Evolutionary conservation across 35 echinoderm and acorn worm genomes (phyloP).

Genomic region (Nesometra sesokonis): DNA sequence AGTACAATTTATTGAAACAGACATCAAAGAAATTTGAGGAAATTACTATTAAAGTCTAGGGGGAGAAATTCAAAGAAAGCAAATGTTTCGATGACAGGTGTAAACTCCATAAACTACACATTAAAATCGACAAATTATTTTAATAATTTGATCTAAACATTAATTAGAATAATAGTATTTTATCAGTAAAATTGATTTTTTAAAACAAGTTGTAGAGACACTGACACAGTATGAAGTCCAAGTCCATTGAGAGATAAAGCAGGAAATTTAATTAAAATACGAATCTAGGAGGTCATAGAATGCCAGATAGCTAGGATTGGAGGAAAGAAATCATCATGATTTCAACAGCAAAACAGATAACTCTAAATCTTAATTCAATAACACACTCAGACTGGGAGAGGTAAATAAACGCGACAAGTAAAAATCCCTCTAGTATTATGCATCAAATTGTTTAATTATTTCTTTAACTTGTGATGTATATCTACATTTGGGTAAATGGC

Average conservation of each 20-base stretch:
- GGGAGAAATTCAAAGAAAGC: too few relatives aligned
- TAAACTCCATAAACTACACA: background rate
- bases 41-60: too few relatives aligned
- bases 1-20: too few relatives aligned
- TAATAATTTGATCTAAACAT: background rate
- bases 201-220: background rate
- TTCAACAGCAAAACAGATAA: background rate
- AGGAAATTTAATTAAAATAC: background rate
- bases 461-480: background rate
- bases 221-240: background rate
- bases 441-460: background rate
- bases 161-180: background rate
- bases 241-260: background rate
- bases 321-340: background rate
- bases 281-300: background rate
- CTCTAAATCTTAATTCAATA: background rate
- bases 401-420: background rate
- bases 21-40: too few relatives aligned
- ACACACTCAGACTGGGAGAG: background rate
- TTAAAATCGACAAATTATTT: background rate
- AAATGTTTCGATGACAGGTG: background rate
- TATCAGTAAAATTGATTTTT: background rate
- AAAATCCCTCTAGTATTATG: background rate
- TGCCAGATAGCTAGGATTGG: background rate
- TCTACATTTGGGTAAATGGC: background rate